phyloP scores from a whole-genome alignment of 1,140 invertebrate species.

The Hylaeus anthracinus region DNA sequence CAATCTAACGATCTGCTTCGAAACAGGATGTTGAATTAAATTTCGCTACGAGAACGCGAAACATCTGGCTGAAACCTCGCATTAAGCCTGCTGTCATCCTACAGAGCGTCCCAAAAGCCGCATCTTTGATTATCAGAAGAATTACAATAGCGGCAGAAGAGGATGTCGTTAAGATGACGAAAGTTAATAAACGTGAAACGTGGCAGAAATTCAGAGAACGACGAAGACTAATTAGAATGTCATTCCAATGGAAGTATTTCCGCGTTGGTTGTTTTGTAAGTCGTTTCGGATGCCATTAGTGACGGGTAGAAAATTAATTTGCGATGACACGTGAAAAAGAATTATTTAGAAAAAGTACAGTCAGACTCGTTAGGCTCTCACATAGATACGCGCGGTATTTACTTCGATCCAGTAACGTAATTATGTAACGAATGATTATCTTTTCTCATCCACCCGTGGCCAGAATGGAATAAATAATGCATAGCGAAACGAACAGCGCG shows the following conservation, averaged over 20 bases:
- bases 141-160: too few species aligned
- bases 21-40: constrained; percentile 34
- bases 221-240: neutral
- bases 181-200: too few species aligned
- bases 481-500: neutral
- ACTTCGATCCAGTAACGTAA: neutral
- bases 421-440: neutral
- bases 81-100: neutral
- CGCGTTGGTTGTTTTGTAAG: neutral
- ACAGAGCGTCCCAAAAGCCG: too few species aligned
- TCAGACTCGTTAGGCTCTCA: neutral
- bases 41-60: neutral
- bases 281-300: neutral
- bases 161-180: too few species aligned
- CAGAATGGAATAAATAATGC: neutral
- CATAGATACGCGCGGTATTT: neutral
- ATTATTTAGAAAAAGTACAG: neutral
- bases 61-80: neutral
- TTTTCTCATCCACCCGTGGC: neutral
- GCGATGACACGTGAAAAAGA: neutral
- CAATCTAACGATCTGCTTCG: constrained; percentile 20
- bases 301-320: neutral
- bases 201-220: too few species aligned
- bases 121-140: too few species aligned
- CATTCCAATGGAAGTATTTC: neutral